Conservation (phyloP, 2,888 invertebrate genomes). For the Ametastegia equiseti region DNA sequence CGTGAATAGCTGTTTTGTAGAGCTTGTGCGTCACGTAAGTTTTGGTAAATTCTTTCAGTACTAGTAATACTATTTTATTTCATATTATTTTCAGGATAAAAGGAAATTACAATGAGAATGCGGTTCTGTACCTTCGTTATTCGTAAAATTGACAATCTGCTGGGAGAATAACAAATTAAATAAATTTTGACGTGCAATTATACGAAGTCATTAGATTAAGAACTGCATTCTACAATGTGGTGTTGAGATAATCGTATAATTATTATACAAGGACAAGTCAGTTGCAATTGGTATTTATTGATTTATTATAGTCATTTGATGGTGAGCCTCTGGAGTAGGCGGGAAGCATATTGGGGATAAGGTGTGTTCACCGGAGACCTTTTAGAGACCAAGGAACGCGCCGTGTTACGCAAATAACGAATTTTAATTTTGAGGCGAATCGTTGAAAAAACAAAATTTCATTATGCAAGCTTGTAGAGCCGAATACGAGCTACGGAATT, state of each 20-base stretch:
- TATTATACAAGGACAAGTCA: slow-evolving; percentile 6
- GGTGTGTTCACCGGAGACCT: slow-evolving; percentile 35
- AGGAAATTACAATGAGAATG: neutral
- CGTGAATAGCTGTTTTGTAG: neutral
- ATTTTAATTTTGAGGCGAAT: neutral
- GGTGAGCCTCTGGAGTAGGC: slow-evolving; percentile 40
- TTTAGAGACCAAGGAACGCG: slow-evolving; percentile 2
- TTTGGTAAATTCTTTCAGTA: neutral
- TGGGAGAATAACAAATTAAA: neutral
- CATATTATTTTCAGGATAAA: neutral
- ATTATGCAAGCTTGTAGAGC: neutral
- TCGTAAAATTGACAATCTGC: neutral
- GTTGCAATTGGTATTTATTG: slow-evolving; percentile 43
- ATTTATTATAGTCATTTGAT: slow-evolving; percentile 36
- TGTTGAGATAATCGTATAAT: neutral
- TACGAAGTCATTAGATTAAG: neutral
- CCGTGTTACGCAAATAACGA: slow-evolving; percentile 7
- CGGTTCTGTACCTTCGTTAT: neutral
- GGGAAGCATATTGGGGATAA: slow-evolving; percentile 46
- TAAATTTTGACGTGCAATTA: neutral
- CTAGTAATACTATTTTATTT: neutral
- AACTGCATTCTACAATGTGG: slow-evolving; percentile 1
- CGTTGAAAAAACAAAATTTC: neutral
- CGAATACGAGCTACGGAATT: neutral
- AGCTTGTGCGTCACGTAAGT: neutral